Base-by-base conservation (phyloP, 2,113 vertebrate species). In the Anguilla rostrata region DNA sequence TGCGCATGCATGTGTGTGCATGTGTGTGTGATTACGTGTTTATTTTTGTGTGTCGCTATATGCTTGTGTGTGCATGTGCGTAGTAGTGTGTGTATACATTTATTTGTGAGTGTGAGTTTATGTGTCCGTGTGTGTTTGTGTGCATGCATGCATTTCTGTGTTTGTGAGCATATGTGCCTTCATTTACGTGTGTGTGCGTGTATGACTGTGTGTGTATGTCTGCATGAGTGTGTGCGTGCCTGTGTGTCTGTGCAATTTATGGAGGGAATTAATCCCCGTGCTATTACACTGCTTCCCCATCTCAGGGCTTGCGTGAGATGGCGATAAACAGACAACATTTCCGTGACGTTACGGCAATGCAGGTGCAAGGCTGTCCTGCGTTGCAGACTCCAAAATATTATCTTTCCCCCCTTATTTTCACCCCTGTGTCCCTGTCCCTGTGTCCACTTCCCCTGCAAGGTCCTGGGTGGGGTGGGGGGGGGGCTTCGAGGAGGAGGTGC, bases 51-150 rank as follows among this genome's bases (percentile, higher is more conserved):
- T 34, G 34, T 34, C 34, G 34, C 34, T 34, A 34, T 34, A 34
- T 46, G 80, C 5, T 11, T 20, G 80, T 46, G 39, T 41, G 81
- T 22, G 81, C 26, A 75, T 57, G 84, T 53, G 66, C 15, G 80
- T 60, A 86, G 83, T 90, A 86, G 89, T 86, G 39, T 53, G 34
- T 88, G 83, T 88, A 79, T 86, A 82, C 20, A 8, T n/a, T 57
- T 26, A 18, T 78, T 18, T 29, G 8, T 41, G 5, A 46, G 39
- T 84, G 39, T 79, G 20, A 9, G 60, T 66, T 20, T 66, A 63
- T 26, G 60, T 5, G 60, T 66, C 5, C 26, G 22, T 66, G 60
- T 60, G 79, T 60, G 20, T 71, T 49, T 81, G 41, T 89, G 88
- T 85, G 85, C 41, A 85, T 84, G 49, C 11, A 14, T 53, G 49